phyloP scores from a whole-genome alignment of 2,797 vertebrate species.

The Iguana delicatissima region DNA sequence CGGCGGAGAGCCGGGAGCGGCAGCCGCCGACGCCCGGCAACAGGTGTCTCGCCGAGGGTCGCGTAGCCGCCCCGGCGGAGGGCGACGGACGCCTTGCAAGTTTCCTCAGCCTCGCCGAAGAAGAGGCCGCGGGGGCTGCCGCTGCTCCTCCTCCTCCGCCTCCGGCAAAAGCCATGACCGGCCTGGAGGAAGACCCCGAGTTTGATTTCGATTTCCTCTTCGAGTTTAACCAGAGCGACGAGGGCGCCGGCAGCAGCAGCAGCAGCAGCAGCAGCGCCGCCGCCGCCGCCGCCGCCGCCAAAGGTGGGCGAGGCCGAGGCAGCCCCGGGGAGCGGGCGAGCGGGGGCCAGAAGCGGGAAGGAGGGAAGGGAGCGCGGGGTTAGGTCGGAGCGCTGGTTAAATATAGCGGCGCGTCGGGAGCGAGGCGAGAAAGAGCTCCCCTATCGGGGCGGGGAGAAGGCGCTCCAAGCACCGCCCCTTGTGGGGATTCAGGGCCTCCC shows the following conservation, averaged over 20 bases:
- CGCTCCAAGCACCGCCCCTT: neutral
- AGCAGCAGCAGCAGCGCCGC: neutral
- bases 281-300: neutral
- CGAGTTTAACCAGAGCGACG: constrained; percentile 85
- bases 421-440: neutral
- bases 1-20: too few relatives aligned
- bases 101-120: neutral
- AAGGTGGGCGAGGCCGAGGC: constrained; percentile 76
- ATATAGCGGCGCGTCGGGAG: constrained; percentile 22
- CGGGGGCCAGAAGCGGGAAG: too few relatives aligned
- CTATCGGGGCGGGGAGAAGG: neutral
- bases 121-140: neutral
- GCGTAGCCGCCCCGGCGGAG: neutral
- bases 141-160: constrained; percentile 21
- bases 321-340: neutral
- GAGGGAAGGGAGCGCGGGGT: neutral
- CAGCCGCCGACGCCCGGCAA: neutral
- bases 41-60: neutral
- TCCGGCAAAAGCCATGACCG: constrained; percentile 82
- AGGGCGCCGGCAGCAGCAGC: constrained; percentile 63
- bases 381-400: neutral
- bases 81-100: neutral
- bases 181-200: constrained; percentile 84
- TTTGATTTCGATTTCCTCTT: constrained; percentile 91
- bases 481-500: neutral